phyloP scores from a whole-genome alignment of 1,140 invertebrate species.

The Centruroides sculpturatus region DNA sequence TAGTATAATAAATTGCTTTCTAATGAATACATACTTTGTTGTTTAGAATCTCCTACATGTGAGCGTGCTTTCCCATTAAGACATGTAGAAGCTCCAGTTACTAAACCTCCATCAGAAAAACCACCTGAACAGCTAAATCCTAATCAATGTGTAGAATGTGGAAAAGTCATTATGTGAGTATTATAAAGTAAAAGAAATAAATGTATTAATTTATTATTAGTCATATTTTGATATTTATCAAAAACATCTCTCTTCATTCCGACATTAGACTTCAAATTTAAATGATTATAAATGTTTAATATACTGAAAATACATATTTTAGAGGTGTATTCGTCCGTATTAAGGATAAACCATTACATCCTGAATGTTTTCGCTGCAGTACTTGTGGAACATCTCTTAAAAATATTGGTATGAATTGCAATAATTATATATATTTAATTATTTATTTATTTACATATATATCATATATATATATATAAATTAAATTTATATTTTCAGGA shows the following conservation, averaged over 20 bases:
- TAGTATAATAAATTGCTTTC: no score
- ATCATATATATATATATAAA: not conserved
- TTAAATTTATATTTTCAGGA: slow-evolving; percentile 15
- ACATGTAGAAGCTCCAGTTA: slow-evolving; percentile 53
- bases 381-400: slow-evolving; percentile 88
- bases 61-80: not conserved
- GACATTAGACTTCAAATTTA: no score
- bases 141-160: slow-evolving; percentile 84
- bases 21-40: no score
- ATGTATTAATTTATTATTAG: not conserved
- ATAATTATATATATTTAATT: not conserved
- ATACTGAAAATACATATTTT: slow-evolving; percentile 16
- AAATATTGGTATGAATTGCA: slow-evolving; percentile 49
- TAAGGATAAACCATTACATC: slow-evolving; percentile 89
- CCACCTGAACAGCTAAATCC: slow-evolving; percentile 31
- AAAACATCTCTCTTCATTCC: slow-evolving; percentile 7
- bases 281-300: not conserved
- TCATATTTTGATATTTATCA: not conserved
- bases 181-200: not conserved
- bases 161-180: slow-evolving; percentile 85
- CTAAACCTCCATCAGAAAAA: slow-evolving; percentile 34
- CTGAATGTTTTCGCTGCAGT: slow-evolving; percentile 92
- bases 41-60: no score
- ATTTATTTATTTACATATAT: not conserved
- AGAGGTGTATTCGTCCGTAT: slow-evolving; percentile 92